phyloP scores from a whole-genome alignment of 2,113 vertebrate genomes.

The Heloderma charlesbogerti region DNA sequence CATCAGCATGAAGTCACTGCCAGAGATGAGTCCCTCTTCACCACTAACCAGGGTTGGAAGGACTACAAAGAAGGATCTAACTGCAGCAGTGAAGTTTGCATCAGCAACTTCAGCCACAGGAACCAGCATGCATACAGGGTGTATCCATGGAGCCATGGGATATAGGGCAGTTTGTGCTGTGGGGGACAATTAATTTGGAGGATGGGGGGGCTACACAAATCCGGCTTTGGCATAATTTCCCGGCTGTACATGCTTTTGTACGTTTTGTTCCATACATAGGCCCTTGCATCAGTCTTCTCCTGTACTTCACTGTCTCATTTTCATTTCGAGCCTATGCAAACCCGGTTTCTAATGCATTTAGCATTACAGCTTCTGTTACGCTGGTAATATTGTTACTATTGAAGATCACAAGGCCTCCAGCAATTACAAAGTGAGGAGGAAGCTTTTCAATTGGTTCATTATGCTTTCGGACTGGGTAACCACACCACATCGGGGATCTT shows the following conservation, averaged over 20 bases:
- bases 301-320: not conserved
- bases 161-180: not conserved
- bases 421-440: not conserved
- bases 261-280: not conserved
- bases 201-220: not conserved
- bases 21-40: too few species aligned
- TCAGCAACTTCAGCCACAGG: too few species aligned
- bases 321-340: not conserved
- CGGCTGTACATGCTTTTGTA: not conserved
- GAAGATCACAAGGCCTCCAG: not conserved
- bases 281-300: not conserved
- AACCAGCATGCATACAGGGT: too few species aligned
- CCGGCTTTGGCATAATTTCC: not conserved
- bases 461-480: not conserved
- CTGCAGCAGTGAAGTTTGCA: too few species aligned
- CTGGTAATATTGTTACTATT: not conserved
- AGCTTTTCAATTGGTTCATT: fast-evolving
- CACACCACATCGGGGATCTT: not conserved
- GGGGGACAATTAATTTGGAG: not conserved
- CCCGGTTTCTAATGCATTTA: not conserved
- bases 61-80: too few species aligned
- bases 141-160: not conserved
- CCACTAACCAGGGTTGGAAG: too few species aligned
- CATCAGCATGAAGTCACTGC: too few species aligned
- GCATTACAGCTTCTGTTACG: fast-evolving